Base-by-base conservation (phyloP, 2,888 invertebrate species). In the Holacanthella duospinosa region DNA sequence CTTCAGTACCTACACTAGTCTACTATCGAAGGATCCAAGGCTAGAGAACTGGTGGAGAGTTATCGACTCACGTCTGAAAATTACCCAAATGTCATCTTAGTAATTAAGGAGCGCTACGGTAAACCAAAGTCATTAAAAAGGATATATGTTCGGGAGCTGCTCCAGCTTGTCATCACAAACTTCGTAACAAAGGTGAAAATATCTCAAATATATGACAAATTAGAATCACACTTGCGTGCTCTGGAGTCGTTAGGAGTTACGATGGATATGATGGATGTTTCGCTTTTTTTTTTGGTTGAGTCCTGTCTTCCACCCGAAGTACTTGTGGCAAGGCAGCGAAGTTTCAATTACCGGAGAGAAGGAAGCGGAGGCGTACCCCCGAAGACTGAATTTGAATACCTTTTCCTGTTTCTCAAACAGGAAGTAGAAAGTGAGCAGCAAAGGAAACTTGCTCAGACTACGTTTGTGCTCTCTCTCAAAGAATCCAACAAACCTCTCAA, bases 251-350 rank as follows among this genome's bases (percentile, higher is more conserved):
- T 67, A 27, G 43, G 60, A 21, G 43, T 65, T 4, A 65, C 62
- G n/a, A 27, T 1, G 4, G 60, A 61, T 36, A 25, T 61, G 27
- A 58, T 57, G 36, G 60, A 55, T 16, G 36, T 53, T 3, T 61
- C 61, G 53, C 43, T 66, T n/a, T 65, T 56, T 55, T 60, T 60
- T 12, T 16, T 75, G 9, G 74, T 75, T 6, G 75, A 75, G 61
- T 75, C 74, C 1, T 68, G 69, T 62, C 61, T 75, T 16, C 75
- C 74, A 2, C 66, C 70, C 19, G 73, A 74, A 12, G 61, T 72
- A 4, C 60, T 75, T 25, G 28, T 69, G 44, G 68, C 70, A n/a
- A 75, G 74, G 74, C 62, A 67, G 24, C 55, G 62, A 44, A 29
- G 21, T 21, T 21, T 21, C n/a, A 9, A 26, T 3, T 43, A 57